A percentile compares a stretch with the other conserved stretches of the same genome.
These are phyloP conservation scores for Diorhabda carinulata DNA, from an alignment of 1,140 invertebrate species.

Conservation along the genomic window DNA sequence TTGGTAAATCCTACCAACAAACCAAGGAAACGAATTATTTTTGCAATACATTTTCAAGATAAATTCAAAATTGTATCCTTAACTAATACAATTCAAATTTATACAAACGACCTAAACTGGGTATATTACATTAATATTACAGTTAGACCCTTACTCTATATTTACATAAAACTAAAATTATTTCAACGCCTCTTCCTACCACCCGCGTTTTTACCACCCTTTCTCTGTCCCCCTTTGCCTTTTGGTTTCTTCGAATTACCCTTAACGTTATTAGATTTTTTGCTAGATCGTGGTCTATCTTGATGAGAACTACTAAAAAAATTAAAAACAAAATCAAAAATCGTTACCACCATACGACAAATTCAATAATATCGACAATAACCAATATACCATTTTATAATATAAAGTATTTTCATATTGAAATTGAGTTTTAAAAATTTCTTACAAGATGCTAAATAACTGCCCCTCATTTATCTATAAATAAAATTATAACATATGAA, in stretches of 20 bases:
- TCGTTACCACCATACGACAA: background rate
- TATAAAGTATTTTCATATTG: background rate
- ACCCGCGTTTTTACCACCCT: conserved; percentile 33
- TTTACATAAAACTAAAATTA: conserved; percentile 14
- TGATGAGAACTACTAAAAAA: conserved; percentile 14
- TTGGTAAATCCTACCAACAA: no score
- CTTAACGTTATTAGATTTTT: conserved; percentile 20
- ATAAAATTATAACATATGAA: background rate
- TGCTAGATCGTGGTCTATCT: conserved; percentile 9
- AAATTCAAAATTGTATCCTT: no score
- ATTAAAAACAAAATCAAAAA: background rate
- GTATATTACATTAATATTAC: background rate
- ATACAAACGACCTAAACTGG: background rate
- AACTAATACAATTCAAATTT: no score
- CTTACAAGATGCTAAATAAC: no score
- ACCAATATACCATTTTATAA: background rate
- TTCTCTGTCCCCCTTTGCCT: conserved; percentile 33
- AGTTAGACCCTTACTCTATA: background rate
- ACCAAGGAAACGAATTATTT: no score
- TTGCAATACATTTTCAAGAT: no score
- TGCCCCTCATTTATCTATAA: background rate
- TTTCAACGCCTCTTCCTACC: conserved; percentile 41
- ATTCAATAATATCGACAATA: background rate
- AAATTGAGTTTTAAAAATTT: background rate
- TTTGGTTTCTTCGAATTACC: conserved; percentile 39